Conservation (phyloP, 2,888 invertebrate genomes). For the Limnephilus lunatus region DNA sequence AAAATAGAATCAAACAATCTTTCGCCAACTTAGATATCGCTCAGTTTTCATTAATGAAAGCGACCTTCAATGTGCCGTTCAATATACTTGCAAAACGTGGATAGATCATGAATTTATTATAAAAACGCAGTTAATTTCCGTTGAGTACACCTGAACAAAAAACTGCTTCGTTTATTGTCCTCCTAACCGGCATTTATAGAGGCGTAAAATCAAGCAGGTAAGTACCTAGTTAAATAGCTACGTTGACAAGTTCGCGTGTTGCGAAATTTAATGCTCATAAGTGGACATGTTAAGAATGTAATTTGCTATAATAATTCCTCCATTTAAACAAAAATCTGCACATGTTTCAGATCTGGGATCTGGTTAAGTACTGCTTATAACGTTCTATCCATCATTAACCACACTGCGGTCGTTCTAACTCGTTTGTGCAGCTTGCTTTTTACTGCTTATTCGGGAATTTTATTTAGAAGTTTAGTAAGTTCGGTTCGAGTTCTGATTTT, state of each 20-base stretch:
- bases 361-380: not conserved
- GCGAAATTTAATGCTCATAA: not conserved
- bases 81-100: too few relatives aligned
- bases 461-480: not conserved
- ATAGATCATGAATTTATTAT: too few relatives aligned
- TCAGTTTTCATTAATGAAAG: not conserved
- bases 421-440: not conserved
- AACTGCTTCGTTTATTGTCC: not conserved
- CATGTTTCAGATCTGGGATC: not conserved
- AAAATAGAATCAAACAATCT: not conserved
- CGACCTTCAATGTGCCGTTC: too few relatives aligned
- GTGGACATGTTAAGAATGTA: not conserved
- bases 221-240: not conserved
- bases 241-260: slow-evolving; percentile 32
- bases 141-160: not conserved
- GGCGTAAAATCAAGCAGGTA: not conserved
- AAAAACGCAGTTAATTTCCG: not conserved
- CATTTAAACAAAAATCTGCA: slow-evolving; percentile 10
- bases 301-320: not conserved
- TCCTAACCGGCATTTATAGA: not conserved
- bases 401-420: not conserved
- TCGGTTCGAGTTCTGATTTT: not conserved
- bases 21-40: not conserved
- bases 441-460: not conserved
- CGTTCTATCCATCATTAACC: not conserved